Base-by-base conservation (phyloP, 2,888 invertebrate species). In the Latrodectus hesperus region DNA sequence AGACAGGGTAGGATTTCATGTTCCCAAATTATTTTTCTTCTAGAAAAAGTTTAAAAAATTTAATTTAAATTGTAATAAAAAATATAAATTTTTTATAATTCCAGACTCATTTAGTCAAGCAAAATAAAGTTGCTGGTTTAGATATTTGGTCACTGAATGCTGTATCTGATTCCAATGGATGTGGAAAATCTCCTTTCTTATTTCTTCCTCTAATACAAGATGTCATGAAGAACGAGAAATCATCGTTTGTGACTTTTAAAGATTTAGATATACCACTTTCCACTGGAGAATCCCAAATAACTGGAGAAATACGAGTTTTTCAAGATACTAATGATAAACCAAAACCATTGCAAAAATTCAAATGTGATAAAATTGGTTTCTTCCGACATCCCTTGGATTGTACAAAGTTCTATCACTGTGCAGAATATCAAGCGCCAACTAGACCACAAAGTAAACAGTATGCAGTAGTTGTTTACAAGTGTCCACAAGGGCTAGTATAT, bases 401-500 rank as follows among this genome's bases (percentile, higher is more conserved):
- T 82, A 89, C 72, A 88, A 93, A 95, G 75, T 96, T 96, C 93
- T 96, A 96, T 92, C 95, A 96, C 84, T 96, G 96, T 91, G 96
- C 96, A 16, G 96, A 96, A 92, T 94, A 96, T 91, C 95, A 96
- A 91, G n/a, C 74, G 12, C 51, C 77, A 52, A 38, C 49, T 0
- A 16, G 74, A 16, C 68, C 80, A 53, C 64, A 60, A 9, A 73
- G 65, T 12, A 81, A 53, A 14, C 75, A 78, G 16, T 76, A 79
- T 71, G 81, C 80, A 10, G 95, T 96, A 67, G 96, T 96, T 92
- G 96, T 96, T 91, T 96, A 96, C 92, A 95, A 95, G 92, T 96
- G 96, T 91, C 96, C 96, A 0, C 94, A 94, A 49, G 96, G 96
- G 9, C 92, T 96, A 82, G 95, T 95, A 0, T 96, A 96, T 92